Conservation (phyloP, 2,113 vertebrate species). For the Ancistrus triradiatus region DNA sequence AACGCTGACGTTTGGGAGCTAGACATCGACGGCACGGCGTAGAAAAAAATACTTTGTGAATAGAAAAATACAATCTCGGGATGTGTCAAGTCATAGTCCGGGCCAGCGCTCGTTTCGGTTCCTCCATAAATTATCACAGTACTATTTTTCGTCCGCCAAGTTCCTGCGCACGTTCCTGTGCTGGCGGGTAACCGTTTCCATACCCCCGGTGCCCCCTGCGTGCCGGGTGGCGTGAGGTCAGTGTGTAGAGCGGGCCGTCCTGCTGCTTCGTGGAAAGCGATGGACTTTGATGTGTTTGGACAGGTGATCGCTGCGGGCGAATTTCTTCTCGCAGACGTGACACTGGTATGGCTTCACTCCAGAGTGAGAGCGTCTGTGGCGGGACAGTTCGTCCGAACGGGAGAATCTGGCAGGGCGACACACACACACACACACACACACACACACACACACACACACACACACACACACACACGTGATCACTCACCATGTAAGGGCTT, state of each 20-base stretch:
- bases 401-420: slow-evolving; percentile 79
- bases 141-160: slow-evolving; percentile 50
- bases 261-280: slow-evolving; percentile 92
- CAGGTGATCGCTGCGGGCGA: slow-evolving; percentile 97
- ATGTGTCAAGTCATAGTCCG: slow-evolving; percentile 69
- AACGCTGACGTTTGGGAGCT: slow-evolving; percentile 53
- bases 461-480: no score
- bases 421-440: slow-evolving; percentile 24
- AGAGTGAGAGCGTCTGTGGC: slow-evolving; percentile 93
- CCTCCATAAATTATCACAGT: slow-evolving; percentile 87
- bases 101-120: slow-evolving; percentile 45
- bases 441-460: slow-evolving; percentile 11
- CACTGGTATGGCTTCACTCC: slow-evolving; percentile 98
- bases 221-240: slow-evolving; percentile 63
- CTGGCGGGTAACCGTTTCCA: no score
- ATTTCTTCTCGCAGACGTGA: slow-evolving; percentile 95
- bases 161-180: no score
- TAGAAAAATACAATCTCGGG: slow-evolving; percentile 55
- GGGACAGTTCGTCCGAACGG: slow-evolving; percentile 90
- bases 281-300: slow-evolving; percentile 99
- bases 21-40: slow-evolving; percentile 49
- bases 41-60: slow-evolving; percentile 58
- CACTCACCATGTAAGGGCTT: no score
- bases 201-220: slow-evolving; percentile 4
- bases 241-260: slow-evolving; percentile 81